Conservation (phyloP, 2,888 invertebrate genomes). For the Rhamphomyia laevipes region DNA sequence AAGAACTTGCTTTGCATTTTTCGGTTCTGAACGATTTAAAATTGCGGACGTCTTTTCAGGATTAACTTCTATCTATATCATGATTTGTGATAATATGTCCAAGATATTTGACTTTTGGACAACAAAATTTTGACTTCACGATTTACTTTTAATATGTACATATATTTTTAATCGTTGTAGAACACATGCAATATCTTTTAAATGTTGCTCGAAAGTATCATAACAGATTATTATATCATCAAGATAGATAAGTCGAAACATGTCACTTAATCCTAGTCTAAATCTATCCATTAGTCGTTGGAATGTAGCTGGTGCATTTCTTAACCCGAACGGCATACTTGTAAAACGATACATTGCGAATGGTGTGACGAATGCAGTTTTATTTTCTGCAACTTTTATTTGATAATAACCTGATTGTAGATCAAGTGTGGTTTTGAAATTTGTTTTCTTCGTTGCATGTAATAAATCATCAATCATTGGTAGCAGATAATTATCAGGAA, state of each 20-base stretch:
- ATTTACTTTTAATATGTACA: slow-evolving; percentile 13
- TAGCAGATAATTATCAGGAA: no score
- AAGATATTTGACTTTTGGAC: slow-evolving; percentile 2
- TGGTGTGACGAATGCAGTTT: no score
- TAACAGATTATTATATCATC: slow-evolving; percentile 22
- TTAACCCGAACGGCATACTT: no score
- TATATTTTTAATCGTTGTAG: slow-evolving; percentile 17
- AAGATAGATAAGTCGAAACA: slow-evolving; percentile 16
- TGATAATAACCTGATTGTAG: no score
- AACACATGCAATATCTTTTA: slow-evolving; percentile 18
- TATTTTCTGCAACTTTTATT: no score
- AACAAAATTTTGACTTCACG: slow-evolving; percentile 2
- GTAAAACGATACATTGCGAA: no score
- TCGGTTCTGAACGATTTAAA: slow-evolving; percentile 10
- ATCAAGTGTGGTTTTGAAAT: no score
- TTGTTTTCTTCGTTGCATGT: no score
- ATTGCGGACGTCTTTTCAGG: slow-evolving; percentile 17
- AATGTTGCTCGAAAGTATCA: slow-evolving; percentile 14
- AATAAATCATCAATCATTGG: no score
- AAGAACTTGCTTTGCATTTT: slow-evolving; percentile 13
- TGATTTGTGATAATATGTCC: slow-evolving; percentile 12
- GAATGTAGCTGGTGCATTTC: no score
- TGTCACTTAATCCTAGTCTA: neutral
- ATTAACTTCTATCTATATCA: slow-evolving; percentile 13
- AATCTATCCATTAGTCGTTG: slow-evolving; percentile 5